A percentile compares a stretch with the other conserved stretches of the same genome.
Conservation (phyloP, 2,113 vertebrate genomes). For the Cyprinus carpio region DNA sequence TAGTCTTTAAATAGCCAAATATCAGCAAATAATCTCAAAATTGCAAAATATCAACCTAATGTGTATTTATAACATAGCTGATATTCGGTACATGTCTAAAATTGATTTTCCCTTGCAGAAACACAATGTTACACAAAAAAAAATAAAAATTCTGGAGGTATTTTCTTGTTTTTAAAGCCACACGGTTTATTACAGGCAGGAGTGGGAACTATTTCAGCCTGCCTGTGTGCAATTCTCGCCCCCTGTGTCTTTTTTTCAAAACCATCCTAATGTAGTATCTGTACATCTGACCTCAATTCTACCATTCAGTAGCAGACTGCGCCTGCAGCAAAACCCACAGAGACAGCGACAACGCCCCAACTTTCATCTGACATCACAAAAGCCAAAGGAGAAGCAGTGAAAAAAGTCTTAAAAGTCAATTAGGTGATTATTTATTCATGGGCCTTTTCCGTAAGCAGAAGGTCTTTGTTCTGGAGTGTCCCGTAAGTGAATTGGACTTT, state of each 20-base stretch:
- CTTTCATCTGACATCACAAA: conserved; percentile 83
- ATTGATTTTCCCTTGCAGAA: not conserved
- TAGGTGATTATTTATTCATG: conserved; percentile 99
- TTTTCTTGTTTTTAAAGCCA: conserved; percentile 2
- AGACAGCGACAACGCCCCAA: conserved; percentile 80
- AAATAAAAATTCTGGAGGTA: not conserved
- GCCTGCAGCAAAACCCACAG: conserved; percentile 59
- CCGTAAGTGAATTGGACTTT: conserved; percentile 93
- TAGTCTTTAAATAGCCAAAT: not conserved
- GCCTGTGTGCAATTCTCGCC: conserved; percentile 36
- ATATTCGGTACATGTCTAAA: not conserved
- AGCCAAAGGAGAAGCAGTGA: conserved; percentile 66
- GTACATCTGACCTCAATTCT: conserved; percentile 55
- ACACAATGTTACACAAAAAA: not conserved
- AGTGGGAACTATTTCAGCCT: not conserved
- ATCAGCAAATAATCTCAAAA: not conserved
- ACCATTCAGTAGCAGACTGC: conserved; percentile 70
- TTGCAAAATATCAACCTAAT: not conserved
- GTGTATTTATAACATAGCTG: not conserved
- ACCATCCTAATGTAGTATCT: conserved; percentile 22
- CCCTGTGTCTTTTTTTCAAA: conserved; percentile 50
- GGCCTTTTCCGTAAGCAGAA: conserved; percentile 93
- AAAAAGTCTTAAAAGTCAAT: conserved; percentile 86
- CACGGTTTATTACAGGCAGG: not conserved
- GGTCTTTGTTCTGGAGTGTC: conserved; percentile 87